Base-by-base conservation (phyloP, 2,888 invertebrate genomes). In the Hydriomena furcata region DNA sequence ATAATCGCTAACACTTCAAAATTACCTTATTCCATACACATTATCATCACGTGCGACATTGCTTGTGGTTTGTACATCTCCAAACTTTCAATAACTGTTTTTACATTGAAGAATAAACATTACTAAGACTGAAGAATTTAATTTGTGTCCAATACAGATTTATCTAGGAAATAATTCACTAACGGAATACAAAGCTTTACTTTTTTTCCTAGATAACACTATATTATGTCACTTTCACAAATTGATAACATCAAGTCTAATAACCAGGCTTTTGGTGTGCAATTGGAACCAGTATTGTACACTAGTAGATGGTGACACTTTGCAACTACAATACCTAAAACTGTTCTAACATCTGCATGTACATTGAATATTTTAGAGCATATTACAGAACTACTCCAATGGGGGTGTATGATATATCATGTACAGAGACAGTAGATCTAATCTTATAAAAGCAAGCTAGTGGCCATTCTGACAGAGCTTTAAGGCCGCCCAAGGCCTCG, bases 1-100 rank as follows among this genome's bases (percentile, higher is more conserved):
- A 63, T 72, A 74, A 76, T 78, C 63, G 63, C 79, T 82, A 80
- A 77, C 73, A 69, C 63, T 66, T 68, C 60, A 71, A 76, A 74
- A 77, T 74, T 77, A 68, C 73, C 71, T 73, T 74, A 67, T 61
- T 65, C 65, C 66, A 60, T 71, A 72, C 68, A 71, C 63, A 62
- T 71, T 73, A 74, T 72, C 73, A 77, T 70, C 66, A 66, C 68
- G 71, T 74, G 75, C 71, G 62, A 67, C 66, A 66, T 61, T 57
- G 60, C 64, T 37, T 61, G 69, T 75, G 69, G 75, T 76, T 74
- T 43, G 49, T 55, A 47, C 68, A 68, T 67, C 62, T 66, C 63
- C 59, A 57, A 47, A 60, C 60, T 42, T 55, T 57, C 54, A 46
- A 53, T 47, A 54, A 52, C 59, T 52, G 58, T 51, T 53, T 58